Conservation (phyloP, 2,113 vertebrate species). For the Illadopsis cleaveri region DNA sequence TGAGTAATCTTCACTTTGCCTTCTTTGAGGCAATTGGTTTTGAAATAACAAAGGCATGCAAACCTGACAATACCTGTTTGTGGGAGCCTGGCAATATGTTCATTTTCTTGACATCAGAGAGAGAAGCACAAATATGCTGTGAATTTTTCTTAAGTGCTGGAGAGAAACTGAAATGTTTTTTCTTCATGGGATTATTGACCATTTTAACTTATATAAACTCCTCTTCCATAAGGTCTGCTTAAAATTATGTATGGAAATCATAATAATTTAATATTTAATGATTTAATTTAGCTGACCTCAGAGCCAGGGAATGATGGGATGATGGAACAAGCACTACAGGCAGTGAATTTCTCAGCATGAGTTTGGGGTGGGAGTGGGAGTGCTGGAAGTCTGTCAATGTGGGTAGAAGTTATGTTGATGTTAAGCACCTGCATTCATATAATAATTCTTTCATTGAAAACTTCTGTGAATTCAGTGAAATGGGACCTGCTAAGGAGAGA, state of each 20-base stretch:
- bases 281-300: background rate
- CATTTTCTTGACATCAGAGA: background rate
- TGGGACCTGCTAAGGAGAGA: background rate
- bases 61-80: background rate
- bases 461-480: background rate
- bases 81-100: background rate
- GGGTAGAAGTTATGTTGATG: background rate
- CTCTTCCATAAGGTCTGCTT: background rate
- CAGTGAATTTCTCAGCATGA: background rate
- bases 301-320: background rate
- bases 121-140: background rate
- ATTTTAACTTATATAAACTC: background rate
- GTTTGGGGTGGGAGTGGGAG: background rate
- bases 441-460: background rate
- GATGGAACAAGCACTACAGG: background rate
- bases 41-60: conserved; percentile 21
- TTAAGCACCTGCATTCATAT: background rate
- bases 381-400: background rate
- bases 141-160: background rate
- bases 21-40: conserved; percentile 27
- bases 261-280: background rate
- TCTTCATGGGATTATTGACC: background rate
- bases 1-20: conserved; percentile 21
- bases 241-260: background rate
- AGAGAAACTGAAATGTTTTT: background rate